phyloP scores from a whole-genome alignment of 1,140 invertebrate genomes.

The Ceratina calcarata region DNA sequence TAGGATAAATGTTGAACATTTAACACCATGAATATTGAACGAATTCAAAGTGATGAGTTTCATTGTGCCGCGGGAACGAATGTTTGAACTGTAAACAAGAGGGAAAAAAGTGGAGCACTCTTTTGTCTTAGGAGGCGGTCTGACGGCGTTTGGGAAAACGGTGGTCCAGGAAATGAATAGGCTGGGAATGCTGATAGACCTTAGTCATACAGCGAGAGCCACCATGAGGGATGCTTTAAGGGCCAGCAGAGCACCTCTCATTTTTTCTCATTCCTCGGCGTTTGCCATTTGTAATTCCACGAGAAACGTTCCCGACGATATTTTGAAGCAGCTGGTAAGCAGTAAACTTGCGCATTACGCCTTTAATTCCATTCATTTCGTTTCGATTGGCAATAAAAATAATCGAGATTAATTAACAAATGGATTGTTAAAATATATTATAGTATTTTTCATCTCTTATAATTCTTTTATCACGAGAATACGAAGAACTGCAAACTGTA shows the following conservation, averaged over 20 bases:
- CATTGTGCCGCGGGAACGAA: too few relatives aligned
- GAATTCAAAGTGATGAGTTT: too few relatives aligned
- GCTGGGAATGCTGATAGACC: slow-evolving; percentile 93
- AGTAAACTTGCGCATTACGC: neutral
- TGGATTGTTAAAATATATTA: too few relatives aligned
- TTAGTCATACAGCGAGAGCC: slow-evolving; percentile 90
- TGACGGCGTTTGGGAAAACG: slow-evolving; percentile 81
- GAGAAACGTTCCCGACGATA: slow-evolving; percentile 92
- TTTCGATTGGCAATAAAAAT: neutral
- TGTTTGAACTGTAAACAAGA: neutral
- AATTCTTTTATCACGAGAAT: too few relatives aligned
- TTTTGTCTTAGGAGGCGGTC: slow-evolving; percentile 71
- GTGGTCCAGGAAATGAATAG: slow-evolving; percentile 92
- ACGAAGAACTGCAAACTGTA: too few relatives aligned
- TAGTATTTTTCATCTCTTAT: too few relatives aligned
- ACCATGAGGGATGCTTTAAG: slow-evolving; percentile 90
- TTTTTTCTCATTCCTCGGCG: slow-evolving; percentile 94
- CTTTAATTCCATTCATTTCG: neutral
- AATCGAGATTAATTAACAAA: too few relatives aligned
- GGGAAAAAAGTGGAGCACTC: neutral
- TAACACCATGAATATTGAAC: too few relatives aligned
- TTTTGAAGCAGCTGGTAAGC: slow-evolving; percentile 87
- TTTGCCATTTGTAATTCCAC: slow-evolving; percentile 90
- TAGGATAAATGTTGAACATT: too few relatives aligned
- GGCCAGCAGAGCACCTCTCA: slow-evolving; percentile 89